Evolutionary conservation across 1,140 invertebrate genomes (phyloP).

Genomic region (Proales similis): DNA sequence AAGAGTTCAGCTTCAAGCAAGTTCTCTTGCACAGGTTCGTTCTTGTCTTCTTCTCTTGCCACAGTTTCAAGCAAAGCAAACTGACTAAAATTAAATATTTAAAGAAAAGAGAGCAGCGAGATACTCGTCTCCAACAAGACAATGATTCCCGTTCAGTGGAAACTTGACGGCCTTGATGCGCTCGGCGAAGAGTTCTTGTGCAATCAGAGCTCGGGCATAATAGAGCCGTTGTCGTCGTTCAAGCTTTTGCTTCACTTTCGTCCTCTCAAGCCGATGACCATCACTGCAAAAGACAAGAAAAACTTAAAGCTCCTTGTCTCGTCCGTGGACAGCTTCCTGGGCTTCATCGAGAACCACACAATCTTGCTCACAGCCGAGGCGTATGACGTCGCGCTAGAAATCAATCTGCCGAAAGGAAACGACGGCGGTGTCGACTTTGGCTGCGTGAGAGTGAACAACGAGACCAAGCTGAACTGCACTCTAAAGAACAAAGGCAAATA

Average conservation of each 20-base stretch:
- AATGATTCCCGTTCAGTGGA: constrained; percentile 52
- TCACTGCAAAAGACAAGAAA: constrained; percentile 44
- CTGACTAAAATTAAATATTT: constrained; percentile 40
- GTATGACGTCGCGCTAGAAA: constrained; percentile 54
- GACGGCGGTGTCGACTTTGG: constrained; percentile 54
- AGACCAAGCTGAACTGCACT: constrained; percentile 48
- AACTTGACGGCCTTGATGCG: constrained; percentile 49
- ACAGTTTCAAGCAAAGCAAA: background rate
- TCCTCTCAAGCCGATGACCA: constrained; percentile 46
- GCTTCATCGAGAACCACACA: constrained; percentile 38
- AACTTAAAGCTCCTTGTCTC: constrained; percentile 41
- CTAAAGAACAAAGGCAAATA: constrained; percentile 55
- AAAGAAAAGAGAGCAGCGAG: constrained; percentile 53
- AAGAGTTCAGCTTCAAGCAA: constrained; percentile 51
- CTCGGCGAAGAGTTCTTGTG: constrained; percentile 54
- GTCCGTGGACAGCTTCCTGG: constrained; percentile 26
- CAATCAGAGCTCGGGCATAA: constrained; percentile 47
- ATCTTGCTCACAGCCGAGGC: constrained; percentile 47
- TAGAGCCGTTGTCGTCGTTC: constrained; percentile 48
- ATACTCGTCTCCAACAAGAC: constrained; percentile 51
- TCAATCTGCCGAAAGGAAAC: constrained; percentile 54
- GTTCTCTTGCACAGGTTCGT: constrained; percentile 52
- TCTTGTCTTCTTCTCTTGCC: constrained; percentile 42
- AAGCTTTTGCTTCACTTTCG: constrained; percentile 50
- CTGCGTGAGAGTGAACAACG: constrained; percentile 48